These are phyloP conservation scores for Limenitis camilla DNA, from an alignment of 2,888 invertebrate genomes.

Conservation along the genomic window DNA sequence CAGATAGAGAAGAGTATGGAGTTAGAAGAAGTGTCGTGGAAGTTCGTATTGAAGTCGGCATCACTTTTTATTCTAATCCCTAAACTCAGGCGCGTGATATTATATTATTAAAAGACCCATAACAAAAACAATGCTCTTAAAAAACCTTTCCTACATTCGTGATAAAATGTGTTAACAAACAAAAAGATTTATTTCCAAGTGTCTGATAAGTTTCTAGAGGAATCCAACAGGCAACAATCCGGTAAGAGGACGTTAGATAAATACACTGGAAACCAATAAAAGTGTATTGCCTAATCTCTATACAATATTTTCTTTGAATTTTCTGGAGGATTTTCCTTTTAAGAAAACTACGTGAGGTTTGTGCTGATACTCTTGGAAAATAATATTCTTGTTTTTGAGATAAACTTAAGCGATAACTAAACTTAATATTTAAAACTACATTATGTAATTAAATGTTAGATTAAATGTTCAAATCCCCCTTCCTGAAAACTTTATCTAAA, in stretches of 20 bases:
- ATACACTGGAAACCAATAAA: constrained; percentile 71
- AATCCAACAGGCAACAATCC: constrained; percentile 39
- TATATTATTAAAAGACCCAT: constrained; percentile 48
- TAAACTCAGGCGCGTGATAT: too few relatives aligned
- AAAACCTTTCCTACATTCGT: constrained; percentile 33
- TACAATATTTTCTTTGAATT: constrained; percentile 71
- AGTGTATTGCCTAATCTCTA: constrained; percentile 73
- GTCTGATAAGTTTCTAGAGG: constrained; percentile 55
- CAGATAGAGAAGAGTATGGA: too few relatives aligned
- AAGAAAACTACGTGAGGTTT: constrained; percentile 26
- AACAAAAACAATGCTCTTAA: constrained; percentile 37
- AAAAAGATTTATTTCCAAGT: constrained; percentile 67
- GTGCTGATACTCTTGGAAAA: constrained; percentile 33
- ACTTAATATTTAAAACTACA: too few relatives aligned
- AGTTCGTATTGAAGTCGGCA: too few relatives aligned
- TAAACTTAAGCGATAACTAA: too few relatives aligned
- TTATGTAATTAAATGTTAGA: too few relatives aligned
- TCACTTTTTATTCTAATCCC: too few relatives aligned
- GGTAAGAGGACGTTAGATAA: constrained; percentile 61
- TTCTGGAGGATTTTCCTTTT: constrained; percentile 63
- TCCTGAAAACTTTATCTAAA: too few relatives aligned
- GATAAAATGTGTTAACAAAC: constrained; percentile 69
- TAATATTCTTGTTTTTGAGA: not conserved
- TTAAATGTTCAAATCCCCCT: too few relatives aligned
- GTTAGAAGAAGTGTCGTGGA: too few relatives aligned